These are phyloP conservation scores for Hermatobates lingyangjiaoensis DNA, from an alignment of 1,140 invertebrate species.

Conservation along the genomic window DNA sequence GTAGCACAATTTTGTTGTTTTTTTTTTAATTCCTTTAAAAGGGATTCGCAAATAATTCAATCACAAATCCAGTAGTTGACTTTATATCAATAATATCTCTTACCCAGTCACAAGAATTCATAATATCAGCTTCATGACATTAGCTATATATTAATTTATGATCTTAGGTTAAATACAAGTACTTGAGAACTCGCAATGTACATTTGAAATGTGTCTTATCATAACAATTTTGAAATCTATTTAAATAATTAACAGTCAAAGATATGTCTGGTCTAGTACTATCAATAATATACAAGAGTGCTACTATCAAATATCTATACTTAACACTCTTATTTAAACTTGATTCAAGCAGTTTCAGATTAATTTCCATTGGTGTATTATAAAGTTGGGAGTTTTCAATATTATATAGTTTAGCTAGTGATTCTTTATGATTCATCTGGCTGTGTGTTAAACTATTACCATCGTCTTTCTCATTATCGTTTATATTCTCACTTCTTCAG, in stretches of 20 bases:
- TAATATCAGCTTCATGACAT: conserved; percentile 13
- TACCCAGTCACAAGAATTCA: conserved; percentile 10
- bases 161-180: neutral
- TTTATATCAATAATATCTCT: conserved; percentile 5
- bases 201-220: neutral
- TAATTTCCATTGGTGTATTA: neutral
- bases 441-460: neutral
- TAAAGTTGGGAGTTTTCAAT: neutral
- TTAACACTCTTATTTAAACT: neutral
- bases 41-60: conserved; percentile 7
- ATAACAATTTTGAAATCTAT: neutral
- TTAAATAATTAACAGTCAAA: neutral
- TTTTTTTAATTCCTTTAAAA: conserved; percentile 10
- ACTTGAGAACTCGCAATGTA: neutral
- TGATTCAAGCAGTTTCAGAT: neutral
- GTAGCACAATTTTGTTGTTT: conserved; percentile 7
- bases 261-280: neutral
- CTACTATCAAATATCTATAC: neutral
- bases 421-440: neutral
- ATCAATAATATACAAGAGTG: neutral
- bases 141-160: neutral
- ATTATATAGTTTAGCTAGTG: neutral
- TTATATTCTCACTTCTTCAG: no score
- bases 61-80: conserved; percentile 8
- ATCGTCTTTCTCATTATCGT: no score